phyloP scores from a whole-genome alignment of 1,140 invertebrate species.

The Spodoptera litura region DNA sequence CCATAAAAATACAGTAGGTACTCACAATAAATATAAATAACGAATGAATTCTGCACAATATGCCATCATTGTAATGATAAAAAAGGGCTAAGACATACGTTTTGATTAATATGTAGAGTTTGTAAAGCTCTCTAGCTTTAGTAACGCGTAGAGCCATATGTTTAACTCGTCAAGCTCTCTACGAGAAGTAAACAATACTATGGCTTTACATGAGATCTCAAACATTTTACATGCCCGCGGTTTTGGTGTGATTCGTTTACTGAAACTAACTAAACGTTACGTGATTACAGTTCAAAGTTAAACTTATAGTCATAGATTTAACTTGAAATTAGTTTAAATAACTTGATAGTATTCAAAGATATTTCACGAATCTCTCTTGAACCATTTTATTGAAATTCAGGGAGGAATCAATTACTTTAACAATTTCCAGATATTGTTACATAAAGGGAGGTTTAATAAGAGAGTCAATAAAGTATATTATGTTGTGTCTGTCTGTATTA shows the following conservation, averaged over 20 bases:
- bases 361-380: constrained; percentile 9
- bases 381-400: constrained; percentile 13
- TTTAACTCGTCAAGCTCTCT: too few relatives aligned
- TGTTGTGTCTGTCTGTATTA: not conserved
- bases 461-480: constrained; percentile 11
- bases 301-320: constrained; percentile 9
- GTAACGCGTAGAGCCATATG: too few relatives aligned
- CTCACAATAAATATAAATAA: too few relatives aligned
- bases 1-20: too few relatives aligned
- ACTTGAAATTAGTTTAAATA: constrained; percentile 18
- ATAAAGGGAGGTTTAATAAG: not conserved
- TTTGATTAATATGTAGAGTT: too few relatives aligned
- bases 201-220: too few relatives aligned
- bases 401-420: constrained; percentile 19
- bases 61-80: too few relatives aligned
- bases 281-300: constrained; percentile 27
- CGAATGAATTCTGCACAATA: too few relatives aligned
- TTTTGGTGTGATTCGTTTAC: not conserved
- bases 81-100: too few relatives aligned
- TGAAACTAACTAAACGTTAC: constrained; percentile 4
- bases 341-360: constrained; percentile 6
- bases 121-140: too few relatives aligned
- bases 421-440: not conserved
- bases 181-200: too few relatives aligned
- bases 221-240: too few relatives aligned